Conservation (phyloP, 2,888 invertebrate genomes). For the Brenthis hecate region DNA sequence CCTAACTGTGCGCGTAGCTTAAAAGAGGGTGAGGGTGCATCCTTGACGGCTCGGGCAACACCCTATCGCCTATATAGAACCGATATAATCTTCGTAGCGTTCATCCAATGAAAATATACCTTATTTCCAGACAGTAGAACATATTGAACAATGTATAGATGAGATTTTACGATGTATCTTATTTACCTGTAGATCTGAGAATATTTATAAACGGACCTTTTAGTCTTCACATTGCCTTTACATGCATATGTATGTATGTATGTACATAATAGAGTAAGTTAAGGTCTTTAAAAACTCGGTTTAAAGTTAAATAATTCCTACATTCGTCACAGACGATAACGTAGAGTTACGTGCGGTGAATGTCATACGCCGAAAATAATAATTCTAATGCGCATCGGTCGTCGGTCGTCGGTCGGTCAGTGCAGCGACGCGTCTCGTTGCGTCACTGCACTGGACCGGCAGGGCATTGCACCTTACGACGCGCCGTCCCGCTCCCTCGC, state of each 20-base stretch:
- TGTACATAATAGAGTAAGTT: neutral
- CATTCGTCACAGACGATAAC: constrained; percentile 59
- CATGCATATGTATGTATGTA: neutral
- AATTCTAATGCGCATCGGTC: constrained; percentile 51
- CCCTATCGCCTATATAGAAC: constrained; percentile 48
- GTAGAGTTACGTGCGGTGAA: constrained; percentile 62
- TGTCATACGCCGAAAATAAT: constrained; percentile 76
- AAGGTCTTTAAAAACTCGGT: constrained; percentile 4
- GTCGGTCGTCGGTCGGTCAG: constrained; percentile 64
- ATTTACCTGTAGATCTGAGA: constrained; percentile 59
- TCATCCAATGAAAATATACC: constrained; percentile 13
- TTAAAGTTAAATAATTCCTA: constrained; percentile 48
- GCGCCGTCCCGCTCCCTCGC: constrained; percentile 49
- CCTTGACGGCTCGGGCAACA: constrained; percentile 51
- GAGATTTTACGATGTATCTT: constrained; percentile 7
- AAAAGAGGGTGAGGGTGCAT: constrained; percentile 64
- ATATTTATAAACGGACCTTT: neutral
- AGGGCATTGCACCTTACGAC: constrained; percentile 76
- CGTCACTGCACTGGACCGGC: constrained; percentile 72
- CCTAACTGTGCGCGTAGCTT: constrained; percentile 58
- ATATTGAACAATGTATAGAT: constrained; percentile 2
- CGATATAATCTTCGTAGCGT: constrained; percentile 8
- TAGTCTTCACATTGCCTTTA: neutral
- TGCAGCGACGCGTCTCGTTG: constrained; percentile 69
- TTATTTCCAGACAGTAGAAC: constrained; percentile 3